These are phyloP conservation scores for Cataglyphis cursor DNA, from an alignment of 2,888 invertebrate species.

Conservation along the genomic window DNA sequence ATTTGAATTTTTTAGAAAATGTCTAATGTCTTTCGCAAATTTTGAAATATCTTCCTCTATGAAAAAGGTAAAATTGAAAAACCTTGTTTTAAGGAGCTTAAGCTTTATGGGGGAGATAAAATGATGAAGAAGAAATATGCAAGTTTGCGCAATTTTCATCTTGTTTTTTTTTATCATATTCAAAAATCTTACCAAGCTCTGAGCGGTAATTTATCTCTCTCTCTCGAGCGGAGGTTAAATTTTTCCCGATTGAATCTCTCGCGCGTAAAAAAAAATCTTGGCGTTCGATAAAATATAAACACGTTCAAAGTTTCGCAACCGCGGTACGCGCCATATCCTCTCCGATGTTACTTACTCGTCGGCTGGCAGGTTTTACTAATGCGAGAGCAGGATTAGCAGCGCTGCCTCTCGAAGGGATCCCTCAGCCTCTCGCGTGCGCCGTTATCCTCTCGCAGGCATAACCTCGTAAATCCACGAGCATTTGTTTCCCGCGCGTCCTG, in stretches of 20 bases:
- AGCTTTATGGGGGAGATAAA: too few relatives aligned
- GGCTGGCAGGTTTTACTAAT: conserved; percentile 80
- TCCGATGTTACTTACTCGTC: conserved; percentile 75
- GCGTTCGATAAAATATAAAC: conserved; percentile 43
- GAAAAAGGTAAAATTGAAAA: too few relatives aligned
- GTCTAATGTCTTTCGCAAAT: too few relatives aligned
- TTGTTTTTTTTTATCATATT: background rate
- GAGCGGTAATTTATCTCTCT: background rate
- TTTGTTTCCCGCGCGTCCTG: conserved; percentile 77
- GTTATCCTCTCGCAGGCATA: conserved; percentile 71
- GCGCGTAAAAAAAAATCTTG: background rate
- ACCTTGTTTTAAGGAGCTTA: too few relatives aligned
- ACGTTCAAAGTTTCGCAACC: conserved; percentile 37
- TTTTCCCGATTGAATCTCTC: background rate
- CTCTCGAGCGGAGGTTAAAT: background rate
- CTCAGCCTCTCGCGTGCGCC: conserved; percentile 51
- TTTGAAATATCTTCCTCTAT: too few relatives aligned
- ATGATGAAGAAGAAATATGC: too few relatives aligned
- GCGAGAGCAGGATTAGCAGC: conserved; percentile 80
- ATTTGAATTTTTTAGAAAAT: too few relatives aligned
- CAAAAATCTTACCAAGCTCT: background rate
- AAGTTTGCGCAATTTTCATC: too few relatives aligned
- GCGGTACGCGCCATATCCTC: conserved; percentile 36
- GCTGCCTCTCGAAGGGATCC: conserved; percentile 40
- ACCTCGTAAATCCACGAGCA: conserved; percentile 77